Conservation (phyloP, 2,113 vertebrate genomes). For the Syngnathoides biaculeatus region DNA sequence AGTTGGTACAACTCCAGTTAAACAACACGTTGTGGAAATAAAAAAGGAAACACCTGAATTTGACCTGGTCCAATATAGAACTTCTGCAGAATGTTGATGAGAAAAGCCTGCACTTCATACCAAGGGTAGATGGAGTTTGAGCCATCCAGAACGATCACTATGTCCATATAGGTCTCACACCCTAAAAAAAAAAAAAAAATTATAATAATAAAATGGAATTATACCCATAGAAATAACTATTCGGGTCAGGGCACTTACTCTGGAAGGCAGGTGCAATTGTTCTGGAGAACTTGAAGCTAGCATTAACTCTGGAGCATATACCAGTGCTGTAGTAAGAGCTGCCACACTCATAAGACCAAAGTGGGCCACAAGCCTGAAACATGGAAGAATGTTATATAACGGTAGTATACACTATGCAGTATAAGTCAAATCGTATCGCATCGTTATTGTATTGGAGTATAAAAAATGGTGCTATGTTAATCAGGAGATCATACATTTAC, state of each 20-base stretch:
- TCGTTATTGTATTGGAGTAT: neutral
- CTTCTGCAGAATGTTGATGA: slow-evolving; percentile 95
- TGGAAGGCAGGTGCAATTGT: slow-evolving; percentile 92
- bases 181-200: slow-evolving; percentile 63
- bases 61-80: slow-evolving; percentile 94
- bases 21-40: neutral
- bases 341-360: slow-evolving; percentile 97
- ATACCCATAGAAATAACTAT: neutral
- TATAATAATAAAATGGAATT: neutral
- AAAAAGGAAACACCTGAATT: slow-evolving; percentile 82
- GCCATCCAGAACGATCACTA: slow-evolving; percentile 94
- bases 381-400: slow-evolving; percentile 18
- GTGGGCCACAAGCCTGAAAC: slow-evolving; percentile 88
- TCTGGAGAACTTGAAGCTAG: slow-evolving; percentile 91
- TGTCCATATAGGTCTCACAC: slow-evolving; percentile 98
- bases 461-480: neutral
- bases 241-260: slow-evolving; percentile 64
- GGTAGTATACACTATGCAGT: neutral
- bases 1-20: neutral
- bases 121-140: slow-evolving; percentile 99
- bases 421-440: no score
- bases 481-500: neutral
- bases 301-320: slow-evolving; percentile 90
- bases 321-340: slow-evolving; percentile 97
- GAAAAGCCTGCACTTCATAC: slow-evolving; percentile 95